Evolutionary conservation across 2,888 invertebrate genomes (phyloP).

Genomic region (Sphinx pinastri): DNA sequence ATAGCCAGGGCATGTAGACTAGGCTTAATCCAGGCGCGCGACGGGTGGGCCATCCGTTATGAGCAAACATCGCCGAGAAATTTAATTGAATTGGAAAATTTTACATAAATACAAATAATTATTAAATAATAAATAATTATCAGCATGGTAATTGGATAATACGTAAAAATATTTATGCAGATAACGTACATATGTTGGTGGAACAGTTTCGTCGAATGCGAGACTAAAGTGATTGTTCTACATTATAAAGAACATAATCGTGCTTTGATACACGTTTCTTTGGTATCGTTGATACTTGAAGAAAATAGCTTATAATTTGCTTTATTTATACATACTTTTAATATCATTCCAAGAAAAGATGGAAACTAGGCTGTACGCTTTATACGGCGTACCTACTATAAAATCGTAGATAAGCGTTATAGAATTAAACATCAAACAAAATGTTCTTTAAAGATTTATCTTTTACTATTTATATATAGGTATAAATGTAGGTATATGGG

Average conservation of each 20-base stretch:
- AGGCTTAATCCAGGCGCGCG: constrained; percentile 8
- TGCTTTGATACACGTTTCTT: background rate
- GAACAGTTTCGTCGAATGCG: background rate
- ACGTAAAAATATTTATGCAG: background rate
- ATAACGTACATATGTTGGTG: background rate
- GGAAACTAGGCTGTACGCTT: too few species aligned
- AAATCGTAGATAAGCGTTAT: background rate
- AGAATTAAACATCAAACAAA: background rate
- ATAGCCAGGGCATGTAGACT: background rate
- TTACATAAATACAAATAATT: background rate
- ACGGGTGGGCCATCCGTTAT: constrained; percentile 2
- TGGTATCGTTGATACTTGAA: background rate
- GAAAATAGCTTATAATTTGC: background rate
- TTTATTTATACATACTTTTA: background rate
- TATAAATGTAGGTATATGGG: too few species aligned
- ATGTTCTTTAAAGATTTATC: background rate
- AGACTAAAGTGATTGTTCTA: background rate
- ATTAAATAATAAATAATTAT: background rate
- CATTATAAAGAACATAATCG: background rate
- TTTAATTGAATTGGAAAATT: background rate
- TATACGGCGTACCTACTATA: background rate
- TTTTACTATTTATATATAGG: background rate
- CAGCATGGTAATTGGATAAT: background rate
- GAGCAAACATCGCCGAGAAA: constrained; percentile 4
- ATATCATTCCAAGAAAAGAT: background rate